Conservation (phyloP, 2,113 vertebrate species). For the Myiozetetes cayanensis region DNA sequence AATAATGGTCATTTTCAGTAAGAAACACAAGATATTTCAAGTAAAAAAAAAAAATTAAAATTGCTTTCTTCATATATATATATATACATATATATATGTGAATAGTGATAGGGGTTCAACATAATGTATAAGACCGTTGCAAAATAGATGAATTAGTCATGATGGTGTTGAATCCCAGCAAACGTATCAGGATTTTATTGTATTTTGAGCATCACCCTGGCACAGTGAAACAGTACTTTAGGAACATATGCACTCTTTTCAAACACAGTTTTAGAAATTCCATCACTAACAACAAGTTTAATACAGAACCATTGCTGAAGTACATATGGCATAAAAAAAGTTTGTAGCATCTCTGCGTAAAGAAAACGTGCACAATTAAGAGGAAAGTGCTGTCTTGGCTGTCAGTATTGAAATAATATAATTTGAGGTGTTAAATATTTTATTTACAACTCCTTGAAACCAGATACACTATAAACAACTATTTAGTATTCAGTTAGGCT, state of each 20-base stretch:
- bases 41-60: neutral
- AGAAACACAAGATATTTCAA: neutral
- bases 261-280: neutral
- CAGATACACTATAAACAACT: neutral
- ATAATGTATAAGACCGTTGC: neutral
- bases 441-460: neutral
- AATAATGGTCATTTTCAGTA: neutral
- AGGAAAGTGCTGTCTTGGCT: neutral
- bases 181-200: neutral
- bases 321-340: neutral
- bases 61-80: neutral
- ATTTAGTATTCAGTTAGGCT: neutral
- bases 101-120: neutral
- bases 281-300: neutral
- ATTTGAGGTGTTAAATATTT: neutral
- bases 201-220: neutral
- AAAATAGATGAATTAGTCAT: neutral
- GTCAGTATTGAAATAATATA: neutral
- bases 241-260: neutral
- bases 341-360: neutral
- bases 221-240: neutral
- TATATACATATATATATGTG: too few species aligned
- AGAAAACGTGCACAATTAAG: neutral
- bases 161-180: neutral
- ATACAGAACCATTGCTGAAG: neutral